phyloP scores from a whole-genome alignment of 2,888 invertebrate genomes.

The Patella pellucida region DNA sequence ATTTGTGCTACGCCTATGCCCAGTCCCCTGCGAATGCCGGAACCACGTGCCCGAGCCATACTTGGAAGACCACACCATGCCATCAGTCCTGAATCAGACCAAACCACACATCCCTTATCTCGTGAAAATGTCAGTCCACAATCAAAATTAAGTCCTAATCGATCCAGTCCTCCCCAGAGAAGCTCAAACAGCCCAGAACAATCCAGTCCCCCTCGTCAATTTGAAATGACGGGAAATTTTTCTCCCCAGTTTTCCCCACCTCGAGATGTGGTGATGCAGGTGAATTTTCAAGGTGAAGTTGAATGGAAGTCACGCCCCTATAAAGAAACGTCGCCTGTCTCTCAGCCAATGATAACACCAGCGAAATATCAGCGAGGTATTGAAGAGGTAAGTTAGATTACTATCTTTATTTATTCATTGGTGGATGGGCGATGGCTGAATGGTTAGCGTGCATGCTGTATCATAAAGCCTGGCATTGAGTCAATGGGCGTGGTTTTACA shows the following conservation, averaged over 20 bases:
- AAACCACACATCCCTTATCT: no score
- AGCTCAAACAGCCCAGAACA: neutral
- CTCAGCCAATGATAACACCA: neutral
- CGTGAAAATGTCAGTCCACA: neutral
- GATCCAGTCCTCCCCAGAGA: neutral
- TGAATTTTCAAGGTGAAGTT: neutral
- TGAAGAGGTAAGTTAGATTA: neutral
- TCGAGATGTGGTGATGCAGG: neutral
- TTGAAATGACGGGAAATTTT: neutral
- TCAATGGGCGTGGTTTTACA: no score
- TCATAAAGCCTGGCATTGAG: no score
- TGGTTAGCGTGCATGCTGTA: no score
- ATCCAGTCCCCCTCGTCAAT: neutral
- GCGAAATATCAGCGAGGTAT: neutral
- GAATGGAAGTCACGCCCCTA: neutral
- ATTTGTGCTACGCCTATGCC: conserved; percentile 10
- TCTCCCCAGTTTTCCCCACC: neutral
- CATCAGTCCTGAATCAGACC: neutral
- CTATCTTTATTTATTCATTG: no score
- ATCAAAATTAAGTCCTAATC: neutral
- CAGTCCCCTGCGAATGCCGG: conserved; percentile 14
- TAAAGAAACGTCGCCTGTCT: neutral
- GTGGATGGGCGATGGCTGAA: no score
- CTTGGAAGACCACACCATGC: conserved; percentile 15
- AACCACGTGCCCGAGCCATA: conserved; percentile 21